These are phyloP conservation scores for Notodonta ziczac DNA, from an alignment of 2,888 invertebrate genomes.

Conservation along the genomic window DNA sequence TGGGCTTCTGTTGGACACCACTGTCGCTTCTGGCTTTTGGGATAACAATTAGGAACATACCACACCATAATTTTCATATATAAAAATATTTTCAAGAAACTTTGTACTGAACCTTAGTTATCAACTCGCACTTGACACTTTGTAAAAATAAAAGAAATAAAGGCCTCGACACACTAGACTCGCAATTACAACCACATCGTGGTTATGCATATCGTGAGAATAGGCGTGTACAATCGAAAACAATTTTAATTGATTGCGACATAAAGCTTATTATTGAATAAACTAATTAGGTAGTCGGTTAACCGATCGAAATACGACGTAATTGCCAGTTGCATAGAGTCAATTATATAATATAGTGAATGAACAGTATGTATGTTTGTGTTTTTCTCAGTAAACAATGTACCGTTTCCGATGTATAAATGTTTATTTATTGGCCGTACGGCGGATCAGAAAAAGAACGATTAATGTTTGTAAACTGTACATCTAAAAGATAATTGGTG, in stretches of 20 bases:
- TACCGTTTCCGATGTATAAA: not conserved
- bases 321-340: not conserved
- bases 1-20: no score
- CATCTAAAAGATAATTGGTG: no score
- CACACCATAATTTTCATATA: no score
- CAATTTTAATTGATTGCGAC: no score
- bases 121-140: not conserved
- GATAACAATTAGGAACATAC: no score
- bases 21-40: no score
- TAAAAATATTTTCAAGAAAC: no score
- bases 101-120: not conserved
- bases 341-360: not conserved
- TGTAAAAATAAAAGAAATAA: not conserved
- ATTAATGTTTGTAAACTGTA: no score
- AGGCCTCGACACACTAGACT: not conserved
- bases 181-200: not conserved
- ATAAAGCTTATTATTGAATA: no score
- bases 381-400: not conserved
- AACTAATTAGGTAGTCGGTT: no score
- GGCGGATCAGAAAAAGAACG: no score
- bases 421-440: not conserved
- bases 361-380: not conserved
- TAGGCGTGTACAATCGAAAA: not conserved
- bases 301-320: not conserved
- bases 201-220: not conserved